Conservation (phyloP, 2,113 vertebrate genomes). For the Nothobranchius furzeri region DNA sequence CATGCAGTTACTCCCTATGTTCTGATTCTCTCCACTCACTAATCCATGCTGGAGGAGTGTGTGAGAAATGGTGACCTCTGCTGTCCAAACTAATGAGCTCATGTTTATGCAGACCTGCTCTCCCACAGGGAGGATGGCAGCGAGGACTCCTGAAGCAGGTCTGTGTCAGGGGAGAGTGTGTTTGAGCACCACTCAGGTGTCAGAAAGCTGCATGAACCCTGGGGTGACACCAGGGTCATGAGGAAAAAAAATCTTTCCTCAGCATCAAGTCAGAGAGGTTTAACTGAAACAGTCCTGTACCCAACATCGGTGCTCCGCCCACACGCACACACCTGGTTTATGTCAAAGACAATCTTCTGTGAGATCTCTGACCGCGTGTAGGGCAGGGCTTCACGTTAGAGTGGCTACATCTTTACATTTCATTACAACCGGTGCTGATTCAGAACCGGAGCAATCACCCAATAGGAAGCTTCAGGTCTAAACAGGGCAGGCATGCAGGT, state of each 20-base stretch:
- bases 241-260: neutral
- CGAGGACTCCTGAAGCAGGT: conserved; percentile 36
- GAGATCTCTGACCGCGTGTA: no score
- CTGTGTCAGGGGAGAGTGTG: conserved; percentile 42
- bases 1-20: no score
- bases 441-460: no score
- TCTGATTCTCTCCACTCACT: no score
- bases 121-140: conserved; percentile 37
- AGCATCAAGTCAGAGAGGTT: conserved; percentile 7
- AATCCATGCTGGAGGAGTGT: neutral
- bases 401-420: no score
- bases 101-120: conserved; percentile 58
- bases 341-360: no score
- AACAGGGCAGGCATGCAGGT: neutral
- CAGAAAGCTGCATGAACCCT: conserved; percentile 20
- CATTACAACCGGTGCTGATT: no score
- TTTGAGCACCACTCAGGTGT: conserved; percentile 37
- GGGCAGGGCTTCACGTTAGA: no score
- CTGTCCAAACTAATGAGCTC: conserved; percentile 65
- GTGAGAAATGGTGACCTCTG: conserved; percentile 60
- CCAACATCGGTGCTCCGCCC: no score
- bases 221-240: conserved; percentile 45
- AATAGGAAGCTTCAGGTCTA: neutral
- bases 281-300: no score
- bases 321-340: no score